Conservation (phyloP, 2,113 vertebrate genomes). For the Euleptes europaea region DNA sequence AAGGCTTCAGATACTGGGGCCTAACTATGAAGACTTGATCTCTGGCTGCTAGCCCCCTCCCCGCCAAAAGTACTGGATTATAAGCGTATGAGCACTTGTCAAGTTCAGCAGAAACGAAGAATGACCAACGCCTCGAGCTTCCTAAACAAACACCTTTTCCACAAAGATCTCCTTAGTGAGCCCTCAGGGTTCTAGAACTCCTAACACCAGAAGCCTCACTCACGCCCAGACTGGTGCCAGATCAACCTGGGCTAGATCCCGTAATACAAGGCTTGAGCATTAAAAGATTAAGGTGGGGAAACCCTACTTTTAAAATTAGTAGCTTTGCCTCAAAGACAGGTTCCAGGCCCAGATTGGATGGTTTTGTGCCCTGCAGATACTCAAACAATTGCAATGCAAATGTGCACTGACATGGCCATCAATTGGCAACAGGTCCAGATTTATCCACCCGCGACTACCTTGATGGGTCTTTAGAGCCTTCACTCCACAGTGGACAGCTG, state of each 20-base stretch:
- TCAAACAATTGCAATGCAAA: neutral
- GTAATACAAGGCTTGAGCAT: neutral
- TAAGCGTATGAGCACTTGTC: fast-evolving
- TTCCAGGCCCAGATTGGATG: too few species aligned
- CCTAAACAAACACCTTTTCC: neutral
- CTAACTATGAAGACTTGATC: neutral
- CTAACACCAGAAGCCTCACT: too few species aligned
- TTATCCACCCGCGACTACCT: neutral
- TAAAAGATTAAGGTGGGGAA: neutral
- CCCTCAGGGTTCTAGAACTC: neutral
- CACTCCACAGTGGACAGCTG: neutral
- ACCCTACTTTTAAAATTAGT: neutral
- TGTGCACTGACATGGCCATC: too few species aligned
- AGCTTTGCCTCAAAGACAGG: neutral
- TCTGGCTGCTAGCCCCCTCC: neutral
- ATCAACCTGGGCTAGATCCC: neutral
- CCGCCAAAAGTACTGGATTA: neutral
- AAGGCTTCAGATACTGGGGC: fast-evolving
- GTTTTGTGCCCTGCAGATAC: neutral
- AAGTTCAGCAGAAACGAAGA: fast-evolving
- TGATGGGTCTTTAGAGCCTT: neutral
- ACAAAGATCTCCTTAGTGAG: fast-evolving
- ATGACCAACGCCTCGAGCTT: fast-evolving
- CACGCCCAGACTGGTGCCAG: neutral
- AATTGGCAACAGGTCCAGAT: neutral